Evolutionary conservation across 2,113 vertebrate species (phyloP).

Genomic region (Sphyrna mokarran): DNA sequence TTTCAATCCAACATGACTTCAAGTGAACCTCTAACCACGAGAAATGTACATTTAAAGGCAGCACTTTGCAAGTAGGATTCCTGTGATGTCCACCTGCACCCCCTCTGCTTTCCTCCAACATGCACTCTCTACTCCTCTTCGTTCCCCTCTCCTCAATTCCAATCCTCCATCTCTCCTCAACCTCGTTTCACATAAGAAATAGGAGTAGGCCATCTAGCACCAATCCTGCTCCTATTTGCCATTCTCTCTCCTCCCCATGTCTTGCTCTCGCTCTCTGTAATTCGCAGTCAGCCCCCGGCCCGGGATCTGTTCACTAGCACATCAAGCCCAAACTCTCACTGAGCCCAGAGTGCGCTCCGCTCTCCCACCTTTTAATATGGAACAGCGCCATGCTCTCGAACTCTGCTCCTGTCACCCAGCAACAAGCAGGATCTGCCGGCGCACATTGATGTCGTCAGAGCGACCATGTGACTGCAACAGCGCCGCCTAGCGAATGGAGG

Average conservation of each 20-base stretch:
- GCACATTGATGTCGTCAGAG: not conserved
- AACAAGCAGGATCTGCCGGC: not conserved
- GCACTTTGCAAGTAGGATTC: not conserved
- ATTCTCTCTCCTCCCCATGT: not conserved
- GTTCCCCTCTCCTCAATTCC: not conserved
- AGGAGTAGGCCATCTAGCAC: too few species aligned
- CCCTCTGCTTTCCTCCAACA: too few species aligned
- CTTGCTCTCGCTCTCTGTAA: not conserved
- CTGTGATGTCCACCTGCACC: not conserved
- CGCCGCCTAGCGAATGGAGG: not conserved
- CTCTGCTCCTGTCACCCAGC: not conserved
- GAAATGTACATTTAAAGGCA: not conserved
- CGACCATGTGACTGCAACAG: not conserved
- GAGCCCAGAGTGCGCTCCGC: too few species aligned
- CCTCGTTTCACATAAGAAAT: too few species aligned
- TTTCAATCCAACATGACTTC: not conserved
- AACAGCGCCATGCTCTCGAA: constrained; percentile 50
- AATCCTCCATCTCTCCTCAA: not conserved
- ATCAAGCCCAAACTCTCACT: not conserved
- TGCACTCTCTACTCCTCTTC: not conserved
- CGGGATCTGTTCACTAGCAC: not conserved
- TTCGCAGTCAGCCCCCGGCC: not conserved
- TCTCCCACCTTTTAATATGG: constrained; percentile 49
- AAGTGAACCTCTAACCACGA: not conserved
- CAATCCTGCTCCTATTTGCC: too few species aligned